Evolutionary conservation across 2,113 vertebrate species (phyloP).

Genomic region (Mormoops blainvillei): DNA sequence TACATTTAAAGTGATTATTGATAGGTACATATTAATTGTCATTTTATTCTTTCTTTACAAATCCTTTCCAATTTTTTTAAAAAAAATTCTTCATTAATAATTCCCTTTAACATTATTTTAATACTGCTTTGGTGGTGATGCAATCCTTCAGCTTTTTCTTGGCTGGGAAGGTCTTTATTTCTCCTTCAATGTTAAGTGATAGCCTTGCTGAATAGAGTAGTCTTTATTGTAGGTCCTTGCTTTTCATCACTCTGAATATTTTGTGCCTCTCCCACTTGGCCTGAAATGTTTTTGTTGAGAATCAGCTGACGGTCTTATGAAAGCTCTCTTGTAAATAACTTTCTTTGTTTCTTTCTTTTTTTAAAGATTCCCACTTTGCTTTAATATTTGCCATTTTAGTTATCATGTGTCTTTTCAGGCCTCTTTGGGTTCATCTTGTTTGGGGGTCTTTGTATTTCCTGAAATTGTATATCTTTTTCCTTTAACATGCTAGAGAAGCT

Average conservation of each 20-base stretch:
- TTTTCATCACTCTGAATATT: neutral
- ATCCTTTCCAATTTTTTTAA: too few relatives aligned
- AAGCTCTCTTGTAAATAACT: neutral
- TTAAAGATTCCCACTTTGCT: neutral
- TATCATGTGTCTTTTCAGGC: too few relatives aligned
- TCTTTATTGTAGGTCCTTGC: neutral
- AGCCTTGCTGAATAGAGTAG: neutral
- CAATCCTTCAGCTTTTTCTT: neutral
- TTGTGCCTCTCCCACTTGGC: neutral
- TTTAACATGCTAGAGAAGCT: neutral
- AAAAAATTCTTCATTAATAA: too few relatives aligned
- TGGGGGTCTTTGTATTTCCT: neutral
- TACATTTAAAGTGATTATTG: neutral
- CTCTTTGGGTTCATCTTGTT: neutral
- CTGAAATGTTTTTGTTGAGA: neutral
- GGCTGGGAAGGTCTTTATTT: neutral
- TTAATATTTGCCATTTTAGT: neutral
- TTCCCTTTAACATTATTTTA: neutral
- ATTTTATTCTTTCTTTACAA: neutral
- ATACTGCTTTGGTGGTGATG: neutral
- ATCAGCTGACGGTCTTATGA: neutral
- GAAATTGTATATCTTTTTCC: neutral
- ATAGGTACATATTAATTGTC: neutral
- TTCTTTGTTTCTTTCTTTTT: neutral
- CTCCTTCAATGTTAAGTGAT: neutral